A percentile compares a stretch with the other conserved stretches of the same genome.
Evolutionary conservation across 2,797 vertebrate species (phyloP).

Genomic region (Brachyalestes nurse): DNA sequence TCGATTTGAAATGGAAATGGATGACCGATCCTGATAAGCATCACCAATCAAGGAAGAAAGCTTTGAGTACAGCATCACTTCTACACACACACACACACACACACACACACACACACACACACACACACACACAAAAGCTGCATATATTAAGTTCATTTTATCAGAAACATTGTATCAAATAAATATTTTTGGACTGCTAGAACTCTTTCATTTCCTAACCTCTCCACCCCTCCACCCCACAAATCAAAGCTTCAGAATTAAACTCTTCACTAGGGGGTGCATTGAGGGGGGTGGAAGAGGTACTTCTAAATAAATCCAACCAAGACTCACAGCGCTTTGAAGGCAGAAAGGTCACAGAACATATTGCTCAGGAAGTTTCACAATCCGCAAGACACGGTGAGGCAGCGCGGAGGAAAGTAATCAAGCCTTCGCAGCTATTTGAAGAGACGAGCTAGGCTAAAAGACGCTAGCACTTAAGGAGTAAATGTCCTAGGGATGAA

Average conservation of each 20-base stretch:
- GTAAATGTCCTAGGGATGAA: conserved; percentile 53
- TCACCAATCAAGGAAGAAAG: conserved; percentile 46
- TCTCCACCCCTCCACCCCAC: not conserved
- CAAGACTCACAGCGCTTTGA: conserved; percentile 39
- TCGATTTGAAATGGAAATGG: conserved; percentile 65
- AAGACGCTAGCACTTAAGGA: conserved; percentile 35
- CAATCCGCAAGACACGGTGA: conserved; percentile 25
- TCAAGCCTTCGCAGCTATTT: conserved; percentile 49
- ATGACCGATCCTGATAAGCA: conserved; percentile 57
- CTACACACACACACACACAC: not conserved
- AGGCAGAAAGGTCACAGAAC: conserved; percentile 54
- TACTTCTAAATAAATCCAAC: not conserved
- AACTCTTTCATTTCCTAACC: not conserved
- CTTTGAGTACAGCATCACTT: not conserved
- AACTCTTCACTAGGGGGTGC: not conserved
- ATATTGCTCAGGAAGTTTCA: conserved; percentile 55
- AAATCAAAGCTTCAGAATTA: not conserved
- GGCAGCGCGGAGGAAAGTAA: conserved; percentile 49
- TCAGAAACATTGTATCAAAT: not conserved
- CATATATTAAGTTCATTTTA: not conserved
- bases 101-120: not conserved
- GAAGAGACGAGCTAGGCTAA: conserved; percentile 49
- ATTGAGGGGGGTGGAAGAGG: not conserved
- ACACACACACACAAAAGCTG: conserved; percentile 17
- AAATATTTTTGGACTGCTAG: not conserved